A percentile compares a stretch with the other conserved stretches of the same genome.
Evolutionary conservation across 2,113 vertebrate species (phyloP).

Genomic region (Paratilapia polleni): DNA sequence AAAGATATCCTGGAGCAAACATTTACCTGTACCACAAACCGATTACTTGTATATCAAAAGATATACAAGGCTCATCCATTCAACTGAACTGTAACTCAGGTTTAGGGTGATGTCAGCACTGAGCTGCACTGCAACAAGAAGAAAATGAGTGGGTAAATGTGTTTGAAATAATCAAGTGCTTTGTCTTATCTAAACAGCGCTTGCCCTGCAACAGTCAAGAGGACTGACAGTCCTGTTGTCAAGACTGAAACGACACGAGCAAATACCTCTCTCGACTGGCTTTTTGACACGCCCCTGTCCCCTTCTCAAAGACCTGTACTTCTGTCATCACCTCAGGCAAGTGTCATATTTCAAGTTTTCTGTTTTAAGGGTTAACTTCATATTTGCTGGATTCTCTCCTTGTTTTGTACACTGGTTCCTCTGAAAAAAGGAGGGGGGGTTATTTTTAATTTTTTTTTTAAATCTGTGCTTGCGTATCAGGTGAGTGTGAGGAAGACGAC

Average conservation of each 20-base stretch:
- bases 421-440: background rate
- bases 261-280: conserved; percentile 58
- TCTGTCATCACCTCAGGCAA: conserved; percentile 3
- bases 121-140: background rate
- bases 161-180: background rate
- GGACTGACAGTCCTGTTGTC: background rate
- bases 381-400: background rate
- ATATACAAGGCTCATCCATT: too few species aligned
- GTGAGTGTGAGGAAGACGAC: conserved; percentile 6
- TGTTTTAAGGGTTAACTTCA: background rate
- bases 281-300: conserved; percentile 48
- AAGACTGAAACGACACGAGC: background rate
- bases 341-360: background rate
- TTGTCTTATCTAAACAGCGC: conserved; percentile 3
- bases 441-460: too few species aligned
- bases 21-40: background rate
- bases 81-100: background rate
- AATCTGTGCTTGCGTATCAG: conserved; percentile 9
- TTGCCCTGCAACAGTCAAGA: background rate
- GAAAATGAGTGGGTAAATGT: background rate
- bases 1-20: too few species aligned
- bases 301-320: background rate
- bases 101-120: background rate
- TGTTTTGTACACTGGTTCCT: background rate
- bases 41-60: background rate